Base-by-base conservation (phyloP, 2,797 vertebrate genomes). In the Notolabrus celidotus region DNA sequence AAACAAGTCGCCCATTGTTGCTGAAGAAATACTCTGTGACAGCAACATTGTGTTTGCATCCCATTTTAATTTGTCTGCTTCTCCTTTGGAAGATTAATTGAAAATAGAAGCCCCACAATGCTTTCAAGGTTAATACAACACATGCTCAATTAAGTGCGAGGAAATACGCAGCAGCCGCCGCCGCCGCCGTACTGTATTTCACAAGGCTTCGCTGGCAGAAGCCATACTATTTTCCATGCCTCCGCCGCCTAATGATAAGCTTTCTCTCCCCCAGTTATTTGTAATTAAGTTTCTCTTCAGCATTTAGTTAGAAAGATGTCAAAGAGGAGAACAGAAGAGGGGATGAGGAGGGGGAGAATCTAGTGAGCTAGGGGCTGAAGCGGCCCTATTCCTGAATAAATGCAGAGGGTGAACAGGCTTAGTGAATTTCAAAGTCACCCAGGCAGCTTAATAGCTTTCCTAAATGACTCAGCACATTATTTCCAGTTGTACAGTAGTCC, bases 401-500 rank as follows among this genome's bases (percentile, higher is more conserved):
- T 83, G 77, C 29, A 73, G 74, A 88, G 83, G 81, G 69, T 84
- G 83, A 88, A 77, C 86, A 73, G 85, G 87, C 82, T 89, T 89
- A 90, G 88, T 86, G 80, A 86, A 88, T 90, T 83, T 92, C 89
- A 89, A 90, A 92, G 89, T 92, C 89, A 91, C 86, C 87, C 88
- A 87, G 82, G 89, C 87, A 39, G 73, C 83, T 86, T 92, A 91
- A 91, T 91, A 82, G 90, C 87, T 90, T 82, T 78, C 83, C 74
- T 83, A 87, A 91, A 91, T 92, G 92, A 93, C 81, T 93, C 91
- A 86, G 92, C 92, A 90, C 82, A 88, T 92, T 88, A 86, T 89
- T 88, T 90, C 85, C 87, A 87, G 80, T 88, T 85, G 88, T 90
- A 90, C 86, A 77, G 89, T 78, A 86, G 86, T 91, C 86, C 89